A percentile compares a stretch with the other conserved stretches of the same genome.
These are phyloP conservation scores for Prinia subflava DNA, from an alignment of 2,113 vertebrate genomes.

Conservation along the genomic window DNA sequence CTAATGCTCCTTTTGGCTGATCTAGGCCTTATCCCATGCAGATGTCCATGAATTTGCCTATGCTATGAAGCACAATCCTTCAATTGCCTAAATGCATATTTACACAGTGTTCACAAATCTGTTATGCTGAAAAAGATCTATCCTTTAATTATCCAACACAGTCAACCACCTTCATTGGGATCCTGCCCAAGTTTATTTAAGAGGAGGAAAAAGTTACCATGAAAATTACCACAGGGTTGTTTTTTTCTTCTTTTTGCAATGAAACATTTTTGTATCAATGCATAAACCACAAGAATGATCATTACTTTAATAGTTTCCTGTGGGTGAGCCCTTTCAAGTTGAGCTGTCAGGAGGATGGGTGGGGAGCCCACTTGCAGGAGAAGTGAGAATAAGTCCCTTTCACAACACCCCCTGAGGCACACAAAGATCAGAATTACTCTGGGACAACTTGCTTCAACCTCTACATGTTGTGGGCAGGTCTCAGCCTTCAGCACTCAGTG, in stretches of 20 bases:
- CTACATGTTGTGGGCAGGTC: not conserved
- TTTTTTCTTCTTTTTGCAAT: slow-evolving; percentile 18
- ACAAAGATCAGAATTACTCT: not conserved
- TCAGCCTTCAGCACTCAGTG: not conserved
- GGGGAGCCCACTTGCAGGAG: slow-evolving; percentile 8
- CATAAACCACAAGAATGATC: slow-evolving; percentile 75
- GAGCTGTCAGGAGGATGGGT: slow-evolving; percentile 57
- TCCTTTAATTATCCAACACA: slow-evolving; percentile 28
- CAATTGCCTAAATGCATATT: slow-evolving; percentile 27
- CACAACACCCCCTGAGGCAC: slow-evolving; percentile 24
- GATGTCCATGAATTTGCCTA: not conserved
- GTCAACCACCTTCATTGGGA: slow-evolving; percentile 63
- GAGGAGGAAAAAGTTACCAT: slow-evolving; percentile 69
- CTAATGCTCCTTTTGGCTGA: slow-evolving; percentile 11
- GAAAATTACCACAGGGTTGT: slow-evolving; percentile 62
- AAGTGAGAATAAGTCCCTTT: slow-evolving; percentile 19
- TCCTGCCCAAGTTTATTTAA: slow-evolving; percentile 72
- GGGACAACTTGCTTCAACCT: not conserved
- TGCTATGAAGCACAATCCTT: slow-evolving; percentile 10
- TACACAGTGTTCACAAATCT: slow-evolving; percentile 50
- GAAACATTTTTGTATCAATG: slow-evolving; percentile 65
- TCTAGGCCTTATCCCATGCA: not conserved
- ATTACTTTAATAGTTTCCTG: slow-evolving; percentile 76
- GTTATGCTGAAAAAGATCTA: slow-evolving; percentile 20
- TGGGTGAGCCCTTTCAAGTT: slow-evolving; percentile 64